Evolutionary conservation across 2,113 vertebrate species (phyloP).

Genomic region (Pteruthius melanotis): DNA sequence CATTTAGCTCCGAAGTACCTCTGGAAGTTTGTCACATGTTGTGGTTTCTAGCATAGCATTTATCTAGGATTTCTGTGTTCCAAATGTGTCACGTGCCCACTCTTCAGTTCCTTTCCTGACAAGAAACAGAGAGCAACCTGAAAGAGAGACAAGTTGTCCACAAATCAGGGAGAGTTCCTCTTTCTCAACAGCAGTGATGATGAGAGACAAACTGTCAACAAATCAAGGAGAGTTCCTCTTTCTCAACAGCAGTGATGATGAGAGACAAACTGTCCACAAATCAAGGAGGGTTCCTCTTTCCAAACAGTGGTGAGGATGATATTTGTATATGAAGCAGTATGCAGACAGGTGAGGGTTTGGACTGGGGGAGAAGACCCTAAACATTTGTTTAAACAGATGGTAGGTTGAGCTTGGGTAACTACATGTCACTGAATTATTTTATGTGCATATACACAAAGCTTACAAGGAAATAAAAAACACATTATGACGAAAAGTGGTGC

Average conservation of each 20-base stretch:
- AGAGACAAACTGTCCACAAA: not conserved
- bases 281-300: not conserved
- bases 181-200: not conserved
- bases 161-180: not conserved
- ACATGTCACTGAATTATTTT: not conserved
- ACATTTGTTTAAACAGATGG: not conserved
- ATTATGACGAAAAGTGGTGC: not conserved
- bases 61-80: not conserved
- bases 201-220: not conserved
- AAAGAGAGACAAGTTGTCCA: not conserved
- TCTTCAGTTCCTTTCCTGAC: not conserved
- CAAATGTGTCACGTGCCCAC: not conserved
- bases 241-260: not conserved
- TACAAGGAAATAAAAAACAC: not conserved
- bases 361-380: not conserved
- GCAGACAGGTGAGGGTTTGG: not conserved
- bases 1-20: not conserved
- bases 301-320: not conserved
- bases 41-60: not conserved
- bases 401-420: not conserved
- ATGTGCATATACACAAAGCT: fast-evolving
- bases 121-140: not conserved
- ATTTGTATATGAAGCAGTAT: not conserved
- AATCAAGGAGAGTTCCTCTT: not conserved
- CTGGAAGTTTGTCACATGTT: not conserved